Conservation (phyloP, 2,888 invertebrate species). For the Heliconius sara region DNA sequence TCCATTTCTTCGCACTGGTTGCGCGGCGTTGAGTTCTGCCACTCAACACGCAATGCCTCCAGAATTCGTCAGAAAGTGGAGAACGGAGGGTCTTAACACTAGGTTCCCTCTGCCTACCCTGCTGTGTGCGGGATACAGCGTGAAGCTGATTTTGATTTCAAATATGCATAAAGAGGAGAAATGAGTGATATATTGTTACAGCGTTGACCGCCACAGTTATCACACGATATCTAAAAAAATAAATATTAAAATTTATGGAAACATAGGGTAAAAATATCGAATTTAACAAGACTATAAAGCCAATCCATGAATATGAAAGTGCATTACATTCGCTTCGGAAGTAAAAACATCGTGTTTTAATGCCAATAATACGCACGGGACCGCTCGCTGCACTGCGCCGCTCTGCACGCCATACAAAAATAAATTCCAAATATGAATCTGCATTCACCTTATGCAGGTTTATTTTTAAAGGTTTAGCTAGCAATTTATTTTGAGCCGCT, state of each 20-base stretch:
- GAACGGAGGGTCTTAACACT: too few relatives aligned
- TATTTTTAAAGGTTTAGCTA: slow-evolving; percentile 44
- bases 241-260: slow-evolving; percentile 38
- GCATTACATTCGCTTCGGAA: slow-evolving; percentile 62
- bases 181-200: not conserved
- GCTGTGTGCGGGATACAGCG: too few relatives aligned
- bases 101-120: too few relatives aligned
- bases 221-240: not conserved
- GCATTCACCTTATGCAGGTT: slow-evolving; percentile 44
- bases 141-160: too few relatives aligned
- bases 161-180: not conserved
- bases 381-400: slow-evolving; percentile 47
- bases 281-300: slow-evolving; percentile 64
- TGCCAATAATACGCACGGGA: slow-evolving; percentile 58
- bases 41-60: too few relatives aligned
- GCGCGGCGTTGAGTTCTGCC: too few relatives aligned
- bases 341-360: slow-evolving; percentile 64
- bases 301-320: slow-evolving; percentile 64
- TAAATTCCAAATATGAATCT: slow-evolving; percentile 59
- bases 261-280: slow-evolving; percentile 55
- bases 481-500: slow-evolving; percentile 39
- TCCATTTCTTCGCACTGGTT: too few relatives aligned
- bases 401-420: slow-evolving; percentile 49
- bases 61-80: too few relatives aligned
- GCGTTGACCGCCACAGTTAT: not conserved